Evolutionary conservation across 2,113 vertebrate species (phyloP), one percentile per base, ranked within the genome.

Genomic region (Takifugu flavidus): DNA sequence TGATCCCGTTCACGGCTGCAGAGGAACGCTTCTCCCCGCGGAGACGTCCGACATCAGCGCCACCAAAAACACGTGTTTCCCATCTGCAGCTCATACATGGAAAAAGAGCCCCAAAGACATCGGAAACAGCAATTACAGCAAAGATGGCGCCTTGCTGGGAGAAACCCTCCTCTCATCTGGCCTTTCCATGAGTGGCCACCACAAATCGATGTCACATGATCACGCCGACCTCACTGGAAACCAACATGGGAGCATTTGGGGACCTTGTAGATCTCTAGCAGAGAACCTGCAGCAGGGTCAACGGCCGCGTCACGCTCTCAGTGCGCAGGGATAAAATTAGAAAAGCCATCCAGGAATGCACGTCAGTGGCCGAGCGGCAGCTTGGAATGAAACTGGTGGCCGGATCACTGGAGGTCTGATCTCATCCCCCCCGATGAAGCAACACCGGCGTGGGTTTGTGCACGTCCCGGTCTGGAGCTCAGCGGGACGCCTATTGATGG

Each of bases 1-100:
- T 78, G 82, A 85, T 85, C 75, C 66, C 55, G 77, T 77, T 81
- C 49, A 59, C 29, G 74, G 49, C 50, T 13, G 78, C 61, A 72
- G 72, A 78, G 45, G 47, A 83, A 60, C 45, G 53, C 26, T n/a
- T 43, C 49, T 82, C 76, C 82, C 75, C 14, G 1, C 47, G 76
- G 79, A 79, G 46, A 54, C 7, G 7, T 53, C 51, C 70, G 54
- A 27, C 11, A 45, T 53, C 55, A 57, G 31, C 58, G 60, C 46
- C 7, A 62, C 56, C 46, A 50, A 71, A 62, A 63, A 74, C 65
- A 67, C 10, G 34, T 57, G 50, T 44, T 54, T 62, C 72, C 63
- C 29, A 72, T 70, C 65, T 44, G 59, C 53, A 47, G 56, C 31
- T 43, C 27, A 31, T 49, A 49, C 61, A 62, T 10, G 39, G 4